Base-by-base conservation (phyloP, 2,888 invertebrate species). In the Thecocarcelia acutangulata region DNA sequence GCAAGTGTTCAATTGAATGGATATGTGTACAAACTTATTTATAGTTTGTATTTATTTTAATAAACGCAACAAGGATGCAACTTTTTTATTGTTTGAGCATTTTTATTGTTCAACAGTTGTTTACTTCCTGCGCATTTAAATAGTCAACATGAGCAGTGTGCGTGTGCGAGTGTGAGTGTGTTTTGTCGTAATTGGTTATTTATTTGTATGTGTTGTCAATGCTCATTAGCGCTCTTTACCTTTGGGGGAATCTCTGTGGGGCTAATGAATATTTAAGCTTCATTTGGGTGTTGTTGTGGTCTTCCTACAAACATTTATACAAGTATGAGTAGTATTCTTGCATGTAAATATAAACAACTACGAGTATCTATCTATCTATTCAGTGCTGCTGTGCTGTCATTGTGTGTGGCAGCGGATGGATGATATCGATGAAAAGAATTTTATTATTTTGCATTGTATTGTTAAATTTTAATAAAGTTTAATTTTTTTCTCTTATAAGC, bases 181-280 rank as follows among this genome's bases (percentile, higher is more conserved):
- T 48, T 58, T 48, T 33, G 5, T 1, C 1, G 33, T 5, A 46
- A 28, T 19, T 50, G 56, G 12, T 4, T 61, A 40, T 61, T 17
- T 42, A 15, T 19, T 61, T 59, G 44, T 66, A 21, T 59, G 59
- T 28, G n/a, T 48, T 77, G 75, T 75, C 72, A 80, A 40, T 76
- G 74, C 74, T 54, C 52, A 73, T 76, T 83, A 70, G 56, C 52
- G 44, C 48, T 40, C 68, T 73, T 68, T 74, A 74, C 69, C 74
- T 69, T 68, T 48, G 17, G 77, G 77, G 72, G 50, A 50, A 82
- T 44, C 72, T 44, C 75, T 61, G 64, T 63, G 40, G 28, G 61
- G 61, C 70, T 83, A 83, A 84, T 83, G 77, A 81, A 84, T 83
- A 79, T 68, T 83, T 83, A 79, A 84, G 50, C 74, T 80, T 56